Evolutionary conservation across 1,140 invertebrate species (phyloP).

Genomic region (Acromyrmex heyeri): DNA sequence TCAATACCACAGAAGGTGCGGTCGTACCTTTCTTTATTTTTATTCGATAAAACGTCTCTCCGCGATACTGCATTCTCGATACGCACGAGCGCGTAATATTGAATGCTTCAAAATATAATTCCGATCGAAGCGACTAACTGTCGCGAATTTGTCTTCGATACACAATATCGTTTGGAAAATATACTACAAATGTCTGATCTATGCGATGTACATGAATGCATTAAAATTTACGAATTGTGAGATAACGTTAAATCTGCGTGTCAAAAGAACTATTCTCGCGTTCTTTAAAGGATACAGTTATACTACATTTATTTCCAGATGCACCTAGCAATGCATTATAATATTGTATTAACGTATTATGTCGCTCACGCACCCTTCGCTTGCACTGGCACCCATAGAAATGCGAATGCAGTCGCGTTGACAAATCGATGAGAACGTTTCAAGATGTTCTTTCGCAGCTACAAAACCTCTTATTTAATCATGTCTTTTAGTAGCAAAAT

Average conservation of each 20-base stretch:
- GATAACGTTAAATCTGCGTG: neutral
- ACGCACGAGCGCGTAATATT: slow-evolving; percentile 23
- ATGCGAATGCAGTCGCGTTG: slow-evolving; percentile 45
- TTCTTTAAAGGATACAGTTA: neutral
- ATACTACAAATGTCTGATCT: neutral
- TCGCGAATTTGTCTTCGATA: neutral
- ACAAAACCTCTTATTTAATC: neutral
- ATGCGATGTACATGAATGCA: neutral
- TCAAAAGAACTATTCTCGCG: neutral
- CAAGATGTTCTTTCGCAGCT: neutral
- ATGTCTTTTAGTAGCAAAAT: neutral
- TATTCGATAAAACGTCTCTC: slow-evolving; percentile 28
- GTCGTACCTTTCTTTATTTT: slow-evolving; percentile 65
- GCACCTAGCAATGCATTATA: neutral
- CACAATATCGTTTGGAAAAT: neutral
- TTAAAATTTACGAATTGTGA: slow-evolving; percentile 9
- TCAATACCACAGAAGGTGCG: slow-evolving; percentile 77
- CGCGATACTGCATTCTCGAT: slow-evolving; percentile 3
- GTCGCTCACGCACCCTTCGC: slow-evolving; percentile 5
- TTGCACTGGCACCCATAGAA: slow-evolving; percentile 64
- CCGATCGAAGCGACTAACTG: neutral
- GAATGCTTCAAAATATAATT: slow-evolving; percentile 25
- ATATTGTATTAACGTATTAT: neutral
- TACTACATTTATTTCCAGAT: neutral
- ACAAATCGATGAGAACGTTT: slow-evolving; percentile 48